phyloP scores from a whole-genome alignment of 2,113 vertebrate species.

The Corythaixoides concolor region DNA sequence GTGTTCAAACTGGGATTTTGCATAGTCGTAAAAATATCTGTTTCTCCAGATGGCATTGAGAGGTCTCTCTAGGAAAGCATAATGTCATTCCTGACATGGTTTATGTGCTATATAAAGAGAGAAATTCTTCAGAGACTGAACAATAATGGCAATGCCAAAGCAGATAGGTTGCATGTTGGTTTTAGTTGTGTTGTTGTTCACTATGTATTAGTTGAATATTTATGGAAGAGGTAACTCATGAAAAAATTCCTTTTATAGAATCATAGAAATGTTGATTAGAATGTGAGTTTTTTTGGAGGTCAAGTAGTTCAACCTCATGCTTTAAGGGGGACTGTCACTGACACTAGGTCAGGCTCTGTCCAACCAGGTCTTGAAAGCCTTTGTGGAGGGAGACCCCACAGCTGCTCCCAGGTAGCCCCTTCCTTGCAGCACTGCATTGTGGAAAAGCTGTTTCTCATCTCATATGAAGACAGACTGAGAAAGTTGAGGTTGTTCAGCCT shows the following conservation, averaged over 20 bases:
- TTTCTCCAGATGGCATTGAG: neutral
- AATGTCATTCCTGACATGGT: neutral
- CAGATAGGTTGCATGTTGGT: neutral
- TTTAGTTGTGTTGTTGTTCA: neutral
- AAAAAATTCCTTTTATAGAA: neutral
- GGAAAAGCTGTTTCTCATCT: neutral
- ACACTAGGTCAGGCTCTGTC: neutral
- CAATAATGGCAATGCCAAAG: neutral
- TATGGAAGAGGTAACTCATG: neutral
- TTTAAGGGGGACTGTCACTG: neutral
- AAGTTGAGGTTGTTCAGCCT: no score
- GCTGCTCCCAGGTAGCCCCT: neutral
- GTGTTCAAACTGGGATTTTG: neutral
- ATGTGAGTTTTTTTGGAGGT: fast-evolving
- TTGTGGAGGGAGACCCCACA: neutral
- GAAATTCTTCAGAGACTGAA: neutral
- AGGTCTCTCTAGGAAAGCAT: neutral
- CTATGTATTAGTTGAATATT: neutral
- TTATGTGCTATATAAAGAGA: neutral
- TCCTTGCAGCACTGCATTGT: neutral
- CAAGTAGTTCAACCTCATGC: neutral
- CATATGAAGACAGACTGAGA: no score
- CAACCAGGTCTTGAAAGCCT: neutral
- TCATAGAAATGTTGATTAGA: neutral
- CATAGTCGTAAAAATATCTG: neutral